Evolutionary conservation across 2,797 vertebrate genomes (phyloP).

Genomic region (Hydrocynus forskahlii): DNA sequence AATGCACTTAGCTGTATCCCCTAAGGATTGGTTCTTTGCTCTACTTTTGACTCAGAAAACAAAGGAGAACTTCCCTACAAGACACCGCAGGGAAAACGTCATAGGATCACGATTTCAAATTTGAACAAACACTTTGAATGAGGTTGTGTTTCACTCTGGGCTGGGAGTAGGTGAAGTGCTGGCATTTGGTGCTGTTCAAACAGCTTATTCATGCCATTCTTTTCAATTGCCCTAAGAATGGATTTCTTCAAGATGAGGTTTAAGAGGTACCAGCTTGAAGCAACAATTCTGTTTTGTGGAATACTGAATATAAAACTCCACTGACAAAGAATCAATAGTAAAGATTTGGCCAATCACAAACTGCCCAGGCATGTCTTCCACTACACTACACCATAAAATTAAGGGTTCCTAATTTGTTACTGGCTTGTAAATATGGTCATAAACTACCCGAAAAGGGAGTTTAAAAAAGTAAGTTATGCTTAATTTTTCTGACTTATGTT

Average conservation of each 20-base stretch:
- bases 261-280: background rate
- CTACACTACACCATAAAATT: too few relatives aligned
- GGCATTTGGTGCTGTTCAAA: slow-evolving; percentile 3
- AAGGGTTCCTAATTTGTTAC: too few relatives aligned
- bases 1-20: background rate
- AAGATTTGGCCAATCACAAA: background rate
- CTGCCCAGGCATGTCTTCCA: background rate
- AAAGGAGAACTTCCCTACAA: slow-evolving; percentile 1
- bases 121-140: background rate
- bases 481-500: too few relatives aligned
- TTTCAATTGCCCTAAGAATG: background rate
- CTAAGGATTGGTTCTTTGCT: background rate
- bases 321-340: too few relatives aligned
- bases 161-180: background rate
- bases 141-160: background rate
- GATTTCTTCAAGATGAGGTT: background rate
- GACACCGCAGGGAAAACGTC: background rate
- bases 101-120: slow-evolving; percentile 18
- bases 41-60: slow-evolving; percentile 19
- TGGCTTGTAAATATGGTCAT: too few relatives aligned
- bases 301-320: background rate
- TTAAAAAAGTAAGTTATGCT: too few relatives aligned
- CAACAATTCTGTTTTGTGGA: background rate
- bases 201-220: background rate
- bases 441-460: too few relatives aligned